These are phyloP conservation scores for Daphoenositta chrysoptera DNA, from an alignment of 2,113 vertebrate species.

Conservation along the genomic window DNA sequence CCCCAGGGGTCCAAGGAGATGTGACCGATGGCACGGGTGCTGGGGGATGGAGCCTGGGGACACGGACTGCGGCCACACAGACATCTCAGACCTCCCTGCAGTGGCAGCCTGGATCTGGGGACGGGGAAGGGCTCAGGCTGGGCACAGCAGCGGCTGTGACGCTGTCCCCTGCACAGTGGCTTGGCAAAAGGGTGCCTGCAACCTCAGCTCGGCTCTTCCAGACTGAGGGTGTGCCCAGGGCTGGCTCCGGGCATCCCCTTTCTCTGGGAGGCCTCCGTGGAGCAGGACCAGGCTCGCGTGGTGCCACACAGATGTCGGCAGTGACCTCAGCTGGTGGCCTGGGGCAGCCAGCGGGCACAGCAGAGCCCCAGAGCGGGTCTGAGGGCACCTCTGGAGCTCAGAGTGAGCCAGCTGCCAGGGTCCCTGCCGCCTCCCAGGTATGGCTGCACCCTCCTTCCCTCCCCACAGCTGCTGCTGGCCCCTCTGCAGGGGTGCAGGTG, in stretches of 20 bases:
- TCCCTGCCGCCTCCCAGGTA: not conserved
- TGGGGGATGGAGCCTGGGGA: not conserved
- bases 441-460: not conserved
- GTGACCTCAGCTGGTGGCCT: not conserved
- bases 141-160: too few species aligned
- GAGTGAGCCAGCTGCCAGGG: not conserved
- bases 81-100: fast-evolving
- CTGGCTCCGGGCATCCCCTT: not conserved
- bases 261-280: not conserved
- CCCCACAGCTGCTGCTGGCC: not conserved
- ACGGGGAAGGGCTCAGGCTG: fast-evolving
- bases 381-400: not conserved
- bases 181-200: not conserved
- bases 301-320: fast-evolving
- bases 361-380: not conserved
- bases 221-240: fast-evolving
- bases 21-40: fast-evolving
- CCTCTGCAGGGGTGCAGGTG: not conserved
- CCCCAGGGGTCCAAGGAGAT: fast-evolving
- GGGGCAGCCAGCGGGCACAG: fast-evolving
- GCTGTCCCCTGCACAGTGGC: fast-evolving
- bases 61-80: fast-evolving
- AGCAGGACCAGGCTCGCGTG: fast-evolving
- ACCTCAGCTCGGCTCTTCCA: fast-evolving
- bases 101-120: fast-evolving